Evolutionary conservation across 2,888 invertebrate genomes (phyloP).

Genomic region (Coleophora flavipennella): DNA sequence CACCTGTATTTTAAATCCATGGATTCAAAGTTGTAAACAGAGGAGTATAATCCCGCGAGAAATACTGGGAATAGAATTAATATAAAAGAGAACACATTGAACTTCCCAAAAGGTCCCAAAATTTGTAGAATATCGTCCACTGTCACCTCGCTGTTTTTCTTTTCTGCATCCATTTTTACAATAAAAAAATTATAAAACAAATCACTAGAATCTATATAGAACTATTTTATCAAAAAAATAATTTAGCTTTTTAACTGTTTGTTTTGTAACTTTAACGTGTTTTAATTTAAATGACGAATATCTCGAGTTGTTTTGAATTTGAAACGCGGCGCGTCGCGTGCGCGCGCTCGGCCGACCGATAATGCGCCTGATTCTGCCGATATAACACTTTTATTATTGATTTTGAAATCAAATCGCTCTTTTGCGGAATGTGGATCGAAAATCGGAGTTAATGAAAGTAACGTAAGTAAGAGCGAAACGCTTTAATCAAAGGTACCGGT

Average conservation of each 20-base stretch:
- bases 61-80: slow-evolving; percentile 57
- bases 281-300: slow-evolving; percentile 23
- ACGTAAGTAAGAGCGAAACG: no score
- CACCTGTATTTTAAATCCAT: slow-evolving; percentile 62
- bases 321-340: slow-evolving; percentile 21
- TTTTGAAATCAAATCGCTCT: slow-evolving; percentile 31
- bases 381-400: slow-evolving; percentile 50
- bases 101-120: slow-evolving; percentile 54
- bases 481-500: no score
- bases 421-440: slow-evolving; percentile 19
- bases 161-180: slow-evolving; percentile 53
- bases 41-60: slow-evolving; percentile 58
- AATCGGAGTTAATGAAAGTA: background rate
- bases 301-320: slow-evolving; percentile 12
- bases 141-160: slow-evolving; percentile 46
- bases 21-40: slow-evolving; percentile 62
- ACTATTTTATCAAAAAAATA: background rate
- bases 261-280: slow-evolving; percentile 1
- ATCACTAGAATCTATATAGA: slow-evolving; percentile 1
- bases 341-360: slow-evolving; percentile 31
- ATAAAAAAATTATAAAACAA: slow-evolving; percentile 4
- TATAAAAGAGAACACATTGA: slow-evolving; percentile 48
- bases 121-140: slow-evolving; percentile 58
- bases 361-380: slow-evolving; percentile 34
- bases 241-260: background rate